Evolutionary conservation across 2,113 vertebrate genomes (phyloP), one percentile per base, ranked within the genome.

Genomic region (Python bivittatus): DNA sequence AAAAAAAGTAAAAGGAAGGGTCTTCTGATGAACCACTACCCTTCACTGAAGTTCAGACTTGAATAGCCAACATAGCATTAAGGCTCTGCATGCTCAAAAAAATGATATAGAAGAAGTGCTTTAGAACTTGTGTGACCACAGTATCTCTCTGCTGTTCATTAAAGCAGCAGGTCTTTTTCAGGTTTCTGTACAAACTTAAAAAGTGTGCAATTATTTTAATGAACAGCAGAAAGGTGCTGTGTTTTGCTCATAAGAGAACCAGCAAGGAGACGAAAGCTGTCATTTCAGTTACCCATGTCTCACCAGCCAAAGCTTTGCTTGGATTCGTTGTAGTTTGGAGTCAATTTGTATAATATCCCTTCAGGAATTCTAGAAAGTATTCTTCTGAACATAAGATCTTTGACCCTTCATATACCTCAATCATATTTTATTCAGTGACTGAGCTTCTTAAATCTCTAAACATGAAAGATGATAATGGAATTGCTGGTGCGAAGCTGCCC

Each of bases 391-490:
- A 83, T 23, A 38, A 84, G 79, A 13, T 22, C 11, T 29, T n/a
- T n/a, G 48, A 56, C 29, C 38, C 86, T 38, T 8, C 44, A 56
- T 42, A 56, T 90, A 86, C 48, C 83, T 48, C 88, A 72, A 33
- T 17, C 84, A 86, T 33, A 27, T 33, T 89, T 92, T 60, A 72
- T 56, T 86, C 27, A 23, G 12, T n/a, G 84, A 23, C 92, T 57
- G 88, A 93, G 84, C 52, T 93, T 85, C 27, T 25, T 90, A 86
- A 90, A 90, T 79, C 60, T 83, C 83, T 44, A 90, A 58, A 88
- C 42, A 44, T 42, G 15, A 68, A 13, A 58, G 25, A 86, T 52
- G 2, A 90, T 79, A 93, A 90, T 90, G 84, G 52, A 93, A 93
- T 4, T 93, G 92, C 92, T 93, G 92, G 90, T 53, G 20, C 10